Percentiles rank a stretch among this genome's conserved stretches.
Conservation (phyloP, 2,113 vertebrate genomes). For the Limnothrissa miodon region DNA sequence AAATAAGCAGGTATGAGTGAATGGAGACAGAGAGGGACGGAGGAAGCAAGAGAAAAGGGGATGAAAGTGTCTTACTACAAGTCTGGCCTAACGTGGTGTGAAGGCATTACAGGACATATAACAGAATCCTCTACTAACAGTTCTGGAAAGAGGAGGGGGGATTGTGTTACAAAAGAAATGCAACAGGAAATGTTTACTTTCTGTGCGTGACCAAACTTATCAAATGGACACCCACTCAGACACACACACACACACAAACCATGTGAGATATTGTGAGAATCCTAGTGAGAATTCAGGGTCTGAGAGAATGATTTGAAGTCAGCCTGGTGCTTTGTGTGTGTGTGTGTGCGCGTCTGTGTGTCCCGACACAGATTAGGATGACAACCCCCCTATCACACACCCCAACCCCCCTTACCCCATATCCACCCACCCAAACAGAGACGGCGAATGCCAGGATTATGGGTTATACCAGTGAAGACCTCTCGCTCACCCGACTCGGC, state of each 20-base stretch:
- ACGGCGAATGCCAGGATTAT: slow-evolving; percentile 32
- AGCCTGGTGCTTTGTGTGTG: not conserved
- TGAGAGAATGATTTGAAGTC: not conserved
- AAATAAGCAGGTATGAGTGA: not conserved
- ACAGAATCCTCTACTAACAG: not conserved
- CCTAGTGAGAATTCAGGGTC: not conserved
- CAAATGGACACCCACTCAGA: not conserved
- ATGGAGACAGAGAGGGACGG: not conserved
- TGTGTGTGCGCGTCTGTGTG: not conserved
- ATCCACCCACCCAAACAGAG: slow-evolving; percentile 21
- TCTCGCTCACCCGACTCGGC: slow-evolving; percentile 4
- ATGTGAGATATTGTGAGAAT: not conserved
- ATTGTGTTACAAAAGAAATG: not conserved
- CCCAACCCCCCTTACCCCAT: not conserved
- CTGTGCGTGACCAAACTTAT: no score
- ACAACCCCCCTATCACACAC: not conserved
- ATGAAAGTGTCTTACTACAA: no score
- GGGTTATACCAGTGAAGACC: slow-evolving; percentile 17
- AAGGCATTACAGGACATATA: not conserved
- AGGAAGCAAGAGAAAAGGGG: no score
- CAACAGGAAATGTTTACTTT: not conserved
- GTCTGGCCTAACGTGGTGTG: not conserved
- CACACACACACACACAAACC: not conserved
- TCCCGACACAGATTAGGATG: slow-evolving; percentile 31
- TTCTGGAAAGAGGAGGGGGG: no score